A percentile compares a stretch with the other conserved stretches of the same genome.
Evolutionary conservation across 1,140 invertebrate species (phyloP).

Genomic region (Latrodectus geometricus): DNA sequence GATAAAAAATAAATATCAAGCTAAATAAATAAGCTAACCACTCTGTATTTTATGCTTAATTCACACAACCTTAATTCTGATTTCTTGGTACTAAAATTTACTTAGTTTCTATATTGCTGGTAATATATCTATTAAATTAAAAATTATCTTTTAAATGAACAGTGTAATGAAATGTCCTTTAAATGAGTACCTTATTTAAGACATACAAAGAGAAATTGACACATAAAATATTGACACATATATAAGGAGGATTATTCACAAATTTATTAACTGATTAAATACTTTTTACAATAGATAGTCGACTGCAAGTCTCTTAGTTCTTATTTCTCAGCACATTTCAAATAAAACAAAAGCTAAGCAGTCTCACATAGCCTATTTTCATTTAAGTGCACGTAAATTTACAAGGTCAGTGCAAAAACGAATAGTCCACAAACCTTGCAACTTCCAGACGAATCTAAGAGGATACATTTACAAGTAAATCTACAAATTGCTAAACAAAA

Average conservation of each 20-base stretch:
- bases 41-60: too few relatives aligned
- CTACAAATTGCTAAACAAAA: constrained; percentile 3
- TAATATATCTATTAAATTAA: too few relatives aligned
- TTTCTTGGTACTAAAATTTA: too few relatives aligned
- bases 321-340: constrained; percentile 8
- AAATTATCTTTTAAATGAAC: too few relatives aligned
- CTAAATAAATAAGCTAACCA: too few relatives aligned
- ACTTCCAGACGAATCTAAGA: constrained; percentile 14
- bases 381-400: constrained; percentile 3
- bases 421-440: background rate
- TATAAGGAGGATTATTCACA: constrained; percentile 19
- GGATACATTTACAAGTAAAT: constrained; percentile 14
- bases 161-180: too few relatives aligned
- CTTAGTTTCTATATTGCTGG: too few relatives aligned
- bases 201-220: too few relatives aligned
- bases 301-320: constrained; percentile 28
- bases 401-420: background rate
- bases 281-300: constrained; percentile 42
- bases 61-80: too few relatives aligned
- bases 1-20: too few relatives aligned
- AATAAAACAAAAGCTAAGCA: background rate
- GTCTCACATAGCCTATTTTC: constrained; percentile 7
- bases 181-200: too few relatives aligned
- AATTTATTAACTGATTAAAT: constrained; percentile 30
- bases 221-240: too few relatives aligned